Conservation (phyloP, 2,888 invertebrate species). For the Torymus auratus region DNA sequence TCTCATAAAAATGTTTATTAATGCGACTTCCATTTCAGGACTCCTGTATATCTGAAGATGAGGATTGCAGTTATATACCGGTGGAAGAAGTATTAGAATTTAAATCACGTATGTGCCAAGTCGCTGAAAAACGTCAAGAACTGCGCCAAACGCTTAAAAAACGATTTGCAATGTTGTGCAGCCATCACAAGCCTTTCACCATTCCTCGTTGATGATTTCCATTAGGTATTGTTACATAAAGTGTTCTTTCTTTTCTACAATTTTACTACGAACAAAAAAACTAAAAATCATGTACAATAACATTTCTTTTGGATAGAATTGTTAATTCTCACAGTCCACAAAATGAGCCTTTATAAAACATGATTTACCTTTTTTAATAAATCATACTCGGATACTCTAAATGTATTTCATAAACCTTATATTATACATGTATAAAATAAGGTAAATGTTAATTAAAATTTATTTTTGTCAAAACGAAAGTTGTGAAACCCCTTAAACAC, state of each 20-base stretch:
- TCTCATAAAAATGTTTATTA: too few relatives aligned
- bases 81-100: conserved; percentile 93
- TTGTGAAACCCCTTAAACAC: conserved; percentile 14
- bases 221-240: conserved; percentile 61
- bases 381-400: conserved; percentile 32
- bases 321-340: conserved; percentile 57
- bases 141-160: conserved; percentile 88
- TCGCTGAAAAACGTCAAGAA: conserved; percentile 88
- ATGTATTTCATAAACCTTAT: conserved; percentile 43
- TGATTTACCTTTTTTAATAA: conserved; percentile 49
- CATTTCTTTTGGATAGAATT: conserved; percentile 45
- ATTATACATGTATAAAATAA: background rate
- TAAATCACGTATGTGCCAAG: conserved; percentile 87
- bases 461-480: conserved; percentile 16
- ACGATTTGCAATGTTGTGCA: conserved; percentile 89
- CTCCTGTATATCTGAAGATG: conserved; percentile 87
- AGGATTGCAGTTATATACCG: conserved; percentile 86
- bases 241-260: conserved; percentile 58
- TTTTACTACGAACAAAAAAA: conserved; percentile 58
- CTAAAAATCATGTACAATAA: conserved; percentile 55
- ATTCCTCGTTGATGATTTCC: conserved; percentile 70
- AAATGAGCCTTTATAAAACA: conserved; percentile 45
- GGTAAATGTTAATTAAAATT: conserved; percentile 21
- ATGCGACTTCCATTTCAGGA: conserved; percentile 78
- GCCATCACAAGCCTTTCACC: conserved; percentile 71